phyloP scores from a whole-genome alignment of 2,797 vertebrate genomes.

The Neosilurus mollespiculum region DNA sequence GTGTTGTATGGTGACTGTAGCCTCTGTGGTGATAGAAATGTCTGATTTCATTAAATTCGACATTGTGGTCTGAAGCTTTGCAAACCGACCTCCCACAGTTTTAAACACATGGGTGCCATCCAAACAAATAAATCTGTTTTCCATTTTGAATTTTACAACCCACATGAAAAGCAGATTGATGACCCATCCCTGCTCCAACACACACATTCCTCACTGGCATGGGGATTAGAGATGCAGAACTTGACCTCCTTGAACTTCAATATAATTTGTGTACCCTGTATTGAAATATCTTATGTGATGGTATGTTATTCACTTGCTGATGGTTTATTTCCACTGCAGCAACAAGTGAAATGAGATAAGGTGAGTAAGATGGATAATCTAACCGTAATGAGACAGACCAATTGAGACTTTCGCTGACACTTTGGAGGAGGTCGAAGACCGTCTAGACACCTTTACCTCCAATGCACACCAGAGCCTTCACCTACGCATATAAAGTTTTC shows the following conservation, averaged over 20 bases:
- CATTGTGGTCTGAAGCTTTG: neutral
- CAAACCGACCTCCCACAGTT: neutral
- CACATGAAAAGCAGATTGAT: neutral
- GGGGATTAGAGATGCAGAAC: constrained; percentile 18
- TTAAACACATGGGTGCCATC: neutral
- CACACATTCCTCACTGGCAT: constrained; percentile 6
- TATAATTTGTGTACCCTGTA: constrained; percentile 47
- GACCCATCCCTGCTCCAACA: neutral
- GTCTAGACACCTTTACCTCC: neutral
- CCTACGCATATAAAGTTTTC: neutral
- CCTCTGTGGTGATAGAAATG: neutral
- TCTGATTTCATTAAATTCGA: neutral
- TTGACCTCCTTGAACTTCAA: constrained; percentile 22
- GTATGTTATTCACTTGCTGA: constrained; percentile 48
- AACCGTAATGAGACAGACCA: neutral
- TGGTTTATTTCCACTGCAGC: constrained; percentile 45
- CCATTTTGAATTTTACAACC: neutral
- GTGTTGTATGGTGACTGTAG: no score
- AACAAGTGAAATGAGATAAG: constrained; percentile 69
- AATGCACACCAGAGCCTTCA: neutral
- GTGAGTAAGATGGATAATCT: constrained; percentile 49
- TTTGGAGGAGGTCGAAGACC: neutral
- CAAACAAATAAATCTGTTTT: constrained; percentile 4
- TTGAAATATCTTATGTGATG: constrained; percentile 43
- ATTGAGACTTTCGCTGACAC: neutral